These are phyloP conservation scores for Nemopilema nomurai DNA, from an alignment of 30 jellyfish, hydroid and myxozoan species.

Conservation along the genomic window DNA sequence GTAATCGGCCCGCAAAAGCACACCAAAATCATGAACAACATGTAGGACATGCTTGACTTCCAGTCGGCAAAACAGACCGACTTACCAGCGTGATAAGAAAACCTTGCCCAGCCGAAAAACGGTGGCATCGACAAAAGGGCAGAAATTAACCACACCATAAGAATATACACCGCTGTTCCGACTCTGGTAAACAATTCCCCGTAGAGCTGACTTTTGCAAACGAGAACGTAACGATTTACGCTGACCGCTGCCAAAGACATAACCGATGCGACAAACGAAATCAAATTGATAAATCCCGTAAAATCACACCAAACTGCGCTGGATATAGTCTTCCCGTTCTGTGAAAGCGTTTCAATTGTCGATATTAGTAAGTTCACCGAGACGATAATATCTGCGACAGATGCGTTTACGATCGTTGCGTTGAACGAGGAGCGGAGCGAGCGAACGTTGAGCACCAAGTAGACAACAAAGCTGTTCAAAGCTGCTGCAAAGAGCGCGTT, in stretches of 20 bases:
- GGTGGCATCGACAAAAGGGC: slow-evolving; percentile 64
- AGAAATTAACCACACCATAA: slow-evolving; percentile 49
- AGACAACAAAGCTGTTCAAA: slow-evolving; percentile 36
- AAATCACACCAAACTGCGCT: slow-evolving; percentile 21
- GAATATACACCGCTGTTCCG: slow-evolving; percentile 33
- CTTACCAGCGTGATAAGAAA: slow-evolving; percentile 35
- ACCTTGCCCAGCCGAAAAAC: slow-evolving; percentile 66
- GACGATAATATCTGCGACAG: slow-evolving; percentile 64
- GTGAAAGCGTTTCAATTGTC: background rate
- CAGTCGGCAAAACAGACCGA: slow-evolving; percentile 73
- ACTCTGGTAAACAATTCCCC: slow-evolving; percentile 18
- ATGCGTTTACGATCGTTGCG: slow-evolving; percentile 49
- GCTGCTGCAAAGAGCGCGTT: slow-evolving; percentile 29
- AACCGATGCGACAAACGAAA: slow-evolving; percentile 73
- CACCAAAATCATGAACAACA: slow-evolving; percentile 64
- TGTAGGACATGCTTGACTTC: slow-evolving; percentile 49
- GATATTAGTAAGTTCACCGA: slow-evolving; percentile 42
- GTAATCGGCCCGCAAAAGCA: slow-evolving; percentile 81
- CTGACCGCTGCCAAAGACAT: slow-evolving; percentile 75
- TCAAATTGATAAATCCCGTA: slow-evolving; percentile 64
- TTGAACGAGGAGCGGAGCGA: slow-evolving; percentile 66
- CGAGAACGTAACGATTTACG: slow-evolving; percentile 58
- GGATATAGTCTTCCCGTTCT: background rate
- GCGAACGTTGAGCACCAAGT: slow-evolving; percentile 28
- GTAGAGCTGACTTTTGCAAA: slow-evolving; percentile 43